Conservation (phyloP, 1,140 invertebrate genomes). For the Caenorhabditis brenneri region DNA sequence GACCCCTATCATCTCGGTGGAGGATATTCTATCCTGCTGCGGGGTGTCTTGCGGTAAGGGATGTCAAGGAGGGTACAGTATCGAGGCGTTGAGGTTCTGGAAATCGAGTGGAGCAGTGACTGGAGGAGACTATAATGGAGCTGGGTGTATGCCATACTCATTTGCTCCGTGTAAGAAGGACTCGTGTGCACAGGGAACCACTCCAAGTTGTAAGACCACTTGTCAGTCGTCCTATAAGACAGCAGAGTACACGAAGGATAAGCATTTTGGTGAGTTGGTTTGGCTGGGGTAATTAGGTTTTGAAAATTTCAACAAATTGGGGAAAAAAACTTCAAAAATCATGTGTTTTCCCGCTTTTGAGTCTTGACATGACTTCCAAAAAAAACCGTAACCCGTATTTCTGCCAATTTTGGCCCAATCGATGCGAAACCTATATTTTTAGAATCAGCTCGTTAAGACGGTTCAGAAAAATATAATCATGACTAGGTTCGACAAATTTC, state of each 20-base stretch:
- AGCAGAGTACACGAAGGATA: background rate
- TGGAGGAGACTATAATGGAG: constrained; percentile 24
- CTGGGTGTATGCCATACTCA: background rate
- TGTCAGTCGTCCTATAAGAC: background rate
- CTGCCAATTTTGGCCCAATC: too few species aligned
- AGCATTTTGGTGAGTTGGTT: background rate
- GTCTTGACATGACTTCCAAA: too few species aligned
- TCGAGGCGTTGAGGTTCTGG: constrained; percentile 19
- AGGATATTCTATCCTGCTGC: constrained; percentile 43
- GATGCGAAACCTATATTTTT: too few species aligned
- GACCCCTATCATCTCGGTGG: constrained; percentile 6
- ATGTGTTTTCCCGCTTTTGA: too few species aligned
- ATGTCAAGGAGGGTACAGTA: constrained; percentile 35
- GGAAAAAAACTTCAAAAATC: too few species aligned
- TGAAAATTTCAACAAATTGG: too few species aligned
- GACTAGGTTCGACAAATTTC: too few species aligned
- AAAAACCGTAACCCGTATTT: too few species aligned
- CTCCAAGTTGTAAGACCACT: constrained; percentile 9
- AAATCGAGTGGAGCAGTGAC: background rate
- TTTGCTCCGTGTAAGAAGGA: background rate
- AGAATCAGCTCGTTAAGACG: too few species aligned
- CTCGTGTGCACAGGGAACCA: background rate
- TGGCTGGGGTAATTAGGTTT: too few species aligned
- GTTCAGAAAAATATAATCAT: too few species aligned
- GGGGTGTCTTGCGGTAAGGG: constrained; percentile 9